Evolutionary conservation across 2,888 invertebrate species (phyloP), one percentile per base, ranked within the genome.

Genomic region (Polyommatus iphigenia): DNA sequence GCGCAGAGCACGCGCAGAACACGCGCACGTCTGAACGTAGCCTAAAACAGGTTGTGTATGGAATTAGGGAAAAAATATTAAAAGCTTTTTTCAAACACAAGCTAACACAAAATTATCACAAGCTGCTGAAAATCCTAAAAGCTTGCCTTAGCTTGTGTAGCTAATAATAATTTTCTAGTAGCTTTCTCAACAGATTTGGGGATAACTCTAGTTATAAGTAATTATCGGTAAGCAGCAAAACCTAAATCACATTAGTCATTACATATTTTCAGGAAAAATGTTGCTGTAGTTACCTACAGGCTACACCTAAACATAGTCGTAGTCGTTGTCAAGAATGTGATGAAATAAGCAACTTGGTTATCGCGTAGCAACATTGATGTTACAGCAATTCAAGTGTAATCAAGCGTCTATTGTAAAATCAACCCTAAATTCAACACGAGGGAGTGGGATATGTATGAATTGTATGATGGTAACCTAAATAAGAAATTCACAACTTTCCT

Each of bases 361-460:
- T 62, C 13, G 62, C 62, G 10, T 24, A 24, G 62, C 10, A 62
- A 62, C 0, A 8, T 24, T 24, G 24, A 62, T 62, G 46, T 50
- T 46, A 46, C 73, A 46, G 41, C 46, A 50, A 73, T 41, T 46
- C 73, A 24, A 36, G 73, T 46, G 13, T 46, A 73, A 73, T 50
- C 46, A 73, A 46, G 46, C 20, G 46, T 10, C 73, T 73, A 73
- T 73, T 50, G 73, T 73, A 46, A 46, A 50, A 73, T 36, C 46
- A 46, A 73, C 73, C 50, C 46, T 73, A 50, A 73, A 20, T 46
- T 73, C 46, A 46, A 46, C 24, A 73, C 10, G 24, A 73, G 46
- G 46, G 41, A 15, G 10, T 8, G 2, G 1, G 36, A 29, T 7
- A 71, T 62, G 62, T 62, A 29, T 15, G n/a, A 29, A 67, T 67